Base-by-base conservation (phyloP, 2,888 invertebrate genomes). In the Apotomis capreana region DNA sequence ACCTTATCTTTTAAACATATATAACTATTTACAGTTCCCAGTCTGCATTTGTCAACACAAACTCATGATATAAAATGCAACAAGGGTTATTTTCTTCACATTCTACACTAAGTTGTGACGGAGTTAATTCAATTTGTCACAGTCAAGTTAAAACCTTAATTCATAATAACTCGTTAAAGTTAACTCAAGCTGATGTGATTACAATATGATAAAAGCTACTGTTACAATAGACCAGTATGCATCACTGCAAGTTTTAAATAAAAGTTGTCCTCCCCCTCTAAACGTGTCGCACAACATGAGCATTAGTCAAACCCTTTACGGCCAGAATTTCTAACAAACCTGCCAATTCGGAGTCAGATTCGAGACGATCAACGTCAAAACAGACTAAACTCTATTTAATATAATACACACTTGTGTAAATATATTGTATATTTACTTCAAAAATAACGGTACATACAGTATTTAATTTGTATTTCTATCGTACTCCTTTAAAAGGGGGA, bases 391-490 rank as follows among this genome's bases (percentile, higher is more conserved):
- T 81, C 79, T 83, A 87, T 88, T 84, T 85, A 91, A 91, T 91
- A 91, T 90, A 92, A 93, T 92, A 93, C 92, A 91, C 93, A 87
- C 87, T 85, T 69, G 83, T 93, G 93, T 93, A 93, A 93, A 93
- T 93, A 93, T 92, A 90, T 90, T 91, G 92, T 92, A 93, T 92
- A 93, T 93, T 93, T 93, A 93, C 93, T 93, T 93, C 92, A 92
- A 93, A 93, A 93, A 92, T 92, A 93, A 93, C 89, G 87, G 90
- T 93, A 92, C 89, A 92, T 92, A 93, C 93, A 92, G 91, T 92
- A 91, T 91, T 89, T 87, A 87, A 90, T 92, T 89, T 91, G 91
- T 91, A 92, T 89, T 89, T 89, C 88, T 92, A 91, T 91, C 86
- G 78, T 87, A 87, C 84, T 87, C 83, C 85, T 74, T 69, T 62